Conservation (phyloP, 2,888 invertebrate genomes). For the Frankliniella fusca region DNA sequence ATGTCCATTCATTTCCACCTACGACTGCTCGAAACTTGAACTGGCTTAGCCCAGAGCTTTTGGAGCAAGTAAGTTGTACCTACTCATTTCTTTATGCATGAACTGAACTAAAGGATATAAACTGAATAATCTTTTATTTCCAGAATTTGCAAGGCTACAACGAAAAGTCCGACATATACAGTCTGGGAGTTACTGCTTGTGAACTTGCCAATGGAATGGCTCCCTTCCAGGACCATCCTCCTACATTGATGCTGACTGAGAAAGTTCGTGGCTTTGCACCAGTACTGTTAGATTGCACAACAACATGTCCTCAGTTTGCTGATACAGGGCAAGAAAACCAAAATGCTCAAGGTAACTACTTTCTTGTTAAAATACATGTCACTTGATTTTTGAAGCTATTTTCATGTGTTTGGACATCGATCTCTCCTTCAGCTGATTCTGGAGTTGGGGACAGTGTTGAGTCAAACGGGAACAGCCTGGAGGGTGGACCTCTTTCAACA, state of each 20-base stretch:
- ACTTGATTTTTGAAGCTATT: not conserved
- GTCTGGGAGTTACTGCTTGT: conserved; percentile 80
- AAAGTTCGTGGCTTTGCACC: conserved; percentile 78
- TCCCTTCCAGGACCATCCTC: conserved; percentile 78
- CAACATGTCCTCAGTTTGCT: conserved; percentile 36
- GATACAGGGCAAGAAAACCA: conserved; percentile 34
- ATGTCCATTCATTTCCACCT: conserved; percentile 71
- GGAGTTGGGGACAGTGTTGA: conserved; percentile 53
- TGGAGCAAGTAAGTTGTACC: conserved; percentile 62
- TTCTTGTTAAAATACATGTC: not conserved
- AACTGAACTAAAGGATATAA: not conserved
- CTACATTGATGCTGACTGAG: conserved; percentile 87
- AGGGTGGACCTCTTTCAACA: conserved; percentile 38
- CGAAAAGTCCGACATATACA: conserved; percentile 86
- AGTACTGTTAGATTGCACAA: conserved; percentile 59
- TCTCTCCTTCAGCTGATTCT: conserved; percentile 45
- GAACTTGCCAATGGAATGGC: conserved; percentile 85
- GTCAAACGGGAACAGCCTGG: conserved; percentile 38
- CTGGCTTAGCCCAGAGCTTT: conserved; percentile 88
- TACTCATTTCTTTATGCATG: not conserved
- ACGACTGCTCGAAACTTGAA: conserved; percentile 68
- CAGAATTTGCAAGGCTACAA: conserved; percentile 82
- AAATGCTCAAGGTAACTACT: conserved; percentile 31
- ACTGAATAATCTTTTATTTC: conserved; percentile 32
- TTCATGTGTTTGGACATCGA: not conserved